Percentiles rank a stretch among this genome's conserved stretches.
These are phyloP conservation scores for Hofmannophila pseudospretella DNA, from an alignment of 2,888 invertebrate genomes.

Conservation along the genomic window DNA sequence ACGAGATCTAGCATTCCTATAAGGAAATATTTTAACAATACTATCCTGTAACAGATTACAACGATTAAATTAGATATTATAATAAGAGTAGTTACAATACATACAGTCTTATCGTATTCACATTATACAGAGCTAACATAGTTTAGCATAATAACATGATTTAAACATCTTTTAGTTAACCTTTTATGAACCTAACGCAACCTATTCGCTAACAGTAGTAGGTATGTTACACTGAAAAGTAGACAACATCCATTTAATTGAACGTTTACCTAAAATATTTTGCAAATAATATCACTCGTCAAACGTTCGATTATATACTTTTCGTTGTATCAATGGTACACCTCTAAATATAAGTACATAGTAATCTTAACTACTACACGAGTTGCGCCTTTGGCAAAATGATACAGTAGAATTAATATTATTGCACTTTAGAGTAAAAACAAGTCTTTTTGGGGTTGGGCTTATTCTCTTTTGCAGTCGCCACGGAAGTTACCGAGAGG, in stretches of 20 bases:
- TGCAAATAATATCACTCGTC: not conserved
- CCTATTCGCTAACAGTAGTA: no score
- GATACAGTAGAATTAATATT: conserved; percentile 41
- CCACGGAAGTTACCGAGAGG: conserved; percentile 69
- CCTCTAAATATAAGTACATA: not conserved
- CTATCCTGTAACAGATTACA: conserved; percentile 36
- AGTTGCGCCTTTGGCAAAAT: conserved; percentile 61
- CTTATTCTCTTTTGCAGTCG: conserved; percentile 60
- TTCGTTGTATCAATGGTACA: not conserved
- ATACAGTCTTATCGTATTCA: conserved; percentile 64
- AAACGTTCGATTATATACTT: not conserved
- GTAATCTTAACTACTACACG: conserved; percentile 16
- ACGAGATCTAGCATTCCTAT: conserved; percentile 73
- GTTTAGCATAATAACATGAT: conserved; percentile 26
- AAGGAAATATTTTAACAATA: conserved; percentile 47
- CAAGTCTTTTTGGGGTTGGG: conserved; percentile 46
- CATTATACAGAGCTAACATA: conserved; percentile 45
- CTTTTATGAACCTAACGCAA: conserved; percentile 19
- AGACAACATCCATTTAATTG: not conserved
- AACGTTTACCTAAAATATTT: not conserved
- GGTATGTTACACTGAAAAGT: conserved; percentile 5
- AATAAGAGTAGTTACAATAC: conserved; percentile 25
- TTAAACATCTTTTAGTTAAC: conserved; percentile 23
- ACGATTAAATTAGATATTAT: conserved; percentile 35
- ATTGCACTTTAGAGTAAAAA: conserved; percentile 57